Percentiles rank a stretch among this genome's conserved stretches.
phyloP scores from a whole-genome alignment of 2,113 vertebrate species.

The Carollia perspicillata region DNA sequence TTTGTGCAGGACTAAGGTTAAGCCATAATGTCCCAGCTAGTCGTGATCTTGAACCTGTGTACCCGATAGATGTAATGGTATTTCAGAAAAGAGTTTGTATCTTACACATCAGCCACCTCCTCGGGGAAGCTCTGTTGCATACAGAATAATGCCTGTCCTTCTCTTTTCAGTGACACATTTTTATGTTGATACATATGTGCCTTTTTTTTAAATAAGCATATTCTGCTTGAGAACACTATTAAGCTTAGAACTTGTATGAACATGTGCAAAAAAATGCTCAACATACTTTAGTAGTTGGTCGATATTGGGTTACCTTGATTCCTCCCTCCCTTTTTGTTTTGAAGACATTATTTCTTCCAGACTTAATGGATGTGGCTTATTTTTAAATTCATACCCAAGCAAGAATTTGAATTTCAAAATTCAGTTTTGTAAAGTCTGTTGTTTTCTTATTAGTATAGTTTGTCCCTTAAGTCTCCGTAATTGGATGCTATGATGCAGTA shows the following conservation, averaged over 20 bases:
- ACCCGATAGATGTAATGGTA: too few relatives aligned
- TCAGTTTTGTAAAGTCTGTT: slow-evolving; percentile 8
- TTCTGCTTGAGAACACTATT: neutral
- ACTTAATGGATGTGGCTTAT: neutral
- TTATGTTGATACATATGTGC: neutral
- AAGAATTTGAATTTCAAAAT: slow-evolving; percentile 33
- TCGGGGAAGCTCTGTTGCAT: neutral
- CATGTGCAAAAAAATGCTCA: neutral
- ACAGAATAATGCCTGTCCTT: neutral
- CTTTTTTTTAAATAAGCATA: neutral
- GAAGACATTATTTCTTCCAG: slow-evolving; percentile 19
- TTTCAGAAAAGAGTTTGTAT: too few relatives aligned
- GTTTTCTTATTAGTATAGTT: neutral
- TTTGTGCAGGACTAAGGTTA: too few relatives aligned
- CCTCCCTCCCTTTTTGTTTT: neutral
- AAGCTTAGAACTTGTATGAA: slow-evolving; percentile 4
- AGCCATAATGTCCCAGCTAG: too few relatives aligned
- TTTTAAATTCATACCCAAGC: neutral
- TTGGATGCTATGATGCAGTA: neutral
- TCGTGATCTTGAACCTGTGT: too few relatives aligned
- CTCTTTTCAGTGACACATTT: neutral
- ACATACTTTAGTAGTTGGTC: neutral
- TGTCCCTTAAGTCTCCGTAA: neutral
- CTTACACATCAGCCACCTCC: too few relatives aligned
- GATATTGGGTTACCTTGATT: neutral